phyloP scores from a whole-genome alignment of 1,140 invertebrate genomes.

The Drosophila rhopaloa region DNA sequence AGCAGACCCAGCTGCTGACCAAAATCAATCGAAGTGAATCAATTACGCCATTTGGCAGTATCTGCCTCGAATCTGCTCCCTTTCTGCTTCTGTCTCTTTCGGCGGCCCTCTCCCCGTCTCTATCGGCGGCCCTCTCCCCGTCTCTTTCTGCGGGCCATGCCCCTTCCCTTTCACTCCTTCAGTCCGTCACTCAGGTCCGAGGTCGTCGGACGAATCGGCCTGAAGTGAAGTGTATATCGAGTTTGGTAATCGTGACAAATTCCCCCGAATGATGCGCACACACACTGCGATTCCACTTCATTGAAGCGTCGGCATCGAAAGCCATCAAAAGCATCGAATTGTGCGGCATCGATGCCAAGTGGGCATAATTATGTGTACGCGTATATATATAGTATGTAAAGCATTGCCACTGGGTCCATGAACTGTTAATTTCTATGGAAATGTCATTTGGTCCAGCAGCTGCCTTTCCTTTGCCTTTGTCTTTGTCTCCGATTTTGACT shows the following conservation, averaged over 20 bases:
- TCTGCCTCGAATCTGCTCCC: neutral
- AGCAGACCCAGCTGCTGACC: slow-evolving; percentile 29
- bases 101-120: too few relatives aligned
- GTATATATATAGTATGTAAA: slow-evolving; percentile 1
- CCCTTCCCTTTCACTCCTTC: neutral
- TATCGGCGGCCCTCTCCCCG: neutral
- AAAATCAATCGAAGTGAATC: slow-evolving; percentile 79
- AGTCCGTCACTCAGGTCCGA: neutral
- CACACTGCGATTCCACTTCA: slow-evolving; percentile 57
- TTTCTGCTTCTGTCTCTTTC: neutral
- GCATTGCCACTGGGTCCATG: slow-evolving; percentile 49
- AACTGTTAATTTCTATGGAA: slow-evolving; percentile 74
- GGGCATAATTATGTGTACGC: slow-evolving; percentile 64
- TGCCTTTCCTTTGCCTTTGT: slow-evolving; percentile 16
- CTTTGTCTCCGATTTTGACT: slow-evolving; percentile 22
- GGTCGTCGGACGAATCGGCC: slow-evolving; percentile 11
- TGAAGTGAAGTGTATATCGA: slow-evolving; percentile 26
- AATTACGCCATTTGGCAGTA: slow-evolving; percentile 68
- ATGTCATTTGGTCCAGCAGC: slow-evolving; percentile 36
- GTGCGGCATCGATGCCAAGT: slow-evolving; percentile 47
- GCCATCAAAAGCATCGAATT: slow-evolving; percentile 30
- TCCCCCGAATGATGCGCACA: slow-evolving; percentile 60
- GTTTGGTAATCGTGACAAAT: slow-evolving; percentile 70
- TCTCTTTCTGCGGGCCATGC: neutral
- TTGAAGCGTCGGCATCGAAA: slow-evolving; percentile 59